Evolutionary conservation across 1,140 invertebrate species (phyloP).

Genomic region (Scaptomyza montana): DNA sequence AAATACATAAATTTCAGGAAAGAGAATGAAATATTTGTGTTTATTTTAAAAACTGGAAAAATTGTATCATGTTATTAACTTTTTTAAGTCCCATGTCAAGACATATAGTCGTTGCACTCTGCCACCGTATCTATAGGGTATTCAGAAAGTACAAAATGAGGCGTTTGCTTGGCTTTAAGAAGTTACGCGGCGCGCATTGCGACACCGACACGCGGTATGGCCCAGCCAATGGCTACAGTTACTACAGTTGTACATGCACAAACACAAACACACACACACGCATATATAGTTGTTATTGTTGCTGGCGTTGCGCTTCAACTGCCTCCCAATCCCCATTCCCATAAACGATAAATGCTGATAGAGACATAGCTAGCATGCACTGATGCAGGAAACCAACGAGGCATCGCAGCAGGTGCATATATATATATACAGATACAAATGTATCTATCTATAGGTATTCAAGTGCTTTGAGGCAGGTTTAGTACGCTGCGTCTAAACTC

Average conservation of each 20-base stretch:
- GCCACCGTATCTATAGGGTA: constrained; percentile 10
- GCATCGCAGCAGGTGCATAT: constrained; percentile 37
- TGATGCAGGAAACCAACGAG: constrained; percentile 35
- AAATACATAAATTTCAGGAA: too few species aligned
- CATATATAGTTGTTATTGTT: constrained; percentile 21
- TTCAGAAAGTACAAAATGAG: constrained; percentile 28
- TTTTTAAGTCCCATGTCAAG: too few species aligned
- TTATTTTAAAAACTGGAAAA: too few species aligned
- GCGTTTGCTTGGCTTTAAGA: constrained; percentile 30
- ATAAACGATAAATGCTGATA: constrained; percentile 35
- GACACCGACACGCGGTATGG: constrained; percentile 51
- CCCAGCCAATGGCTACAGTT: constrained; percentile 31
- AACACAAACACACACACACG: background rate
- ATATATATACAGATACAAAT: background rate
- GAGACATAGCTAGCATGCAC: constrained; percentile 47
- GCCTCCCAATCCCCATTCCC: constrained; percentile 3
- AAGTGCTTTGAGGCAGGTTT: constrained; percentile 15
- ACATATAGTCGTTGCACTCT: too few species aligned
- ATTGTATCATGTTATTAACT: too few species aligned
- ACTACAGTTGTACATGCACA: background rate
- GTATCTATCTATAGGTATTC: background rate
- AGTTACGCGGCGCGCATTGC: constrained; percentile 65
- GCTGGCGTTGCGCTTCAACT: constrained; percentile 17
- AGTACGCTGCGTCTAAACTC: background rate
- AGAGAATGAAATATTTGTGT: too few species aligned